These are phyloP conservation scores for Vanessa cardui DNA, from an alignment of 2,888 invertebrate genomes.

Conservation along the genomic window DNA sequence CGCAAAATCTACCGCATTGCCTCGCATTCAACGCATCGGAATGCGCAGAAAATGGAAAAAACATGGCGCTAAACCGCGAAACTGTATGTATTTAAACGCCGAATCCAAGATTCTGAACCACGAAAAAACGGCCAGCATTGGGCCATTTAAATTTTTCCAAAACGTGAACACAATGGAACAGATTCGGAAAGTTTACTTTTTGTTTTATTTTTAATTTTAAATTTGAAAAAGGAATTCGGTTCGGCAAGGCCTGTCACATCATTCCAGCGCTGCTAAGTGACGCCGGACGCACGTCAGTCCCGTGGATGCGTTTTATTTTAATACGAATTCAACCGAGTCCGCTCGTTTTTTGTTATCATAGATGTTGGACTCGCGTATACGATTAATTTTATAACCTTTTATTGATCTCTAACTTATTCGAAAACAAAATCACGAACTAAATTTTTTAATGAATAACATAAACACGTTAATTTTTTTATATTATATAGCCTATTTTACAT, in stretches of 20 bases:
- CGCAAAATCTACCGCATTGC: conserved; percentile 73
- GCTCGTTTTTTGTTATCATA: conserved; percentile 78
- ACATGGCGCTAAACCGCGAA: conserved; percentile 83
- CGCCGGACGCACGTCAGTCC: conserved; percentile 82
- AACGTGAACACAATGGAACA: conserved; percentile 83
- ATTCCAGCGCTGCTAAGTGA: conserved; percentile 82
- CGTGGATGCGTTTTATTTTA: conserved; percentile 77
- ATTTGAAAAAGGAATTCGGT: conserved; percentile 77
- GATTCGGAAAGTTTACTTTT: conserved; percentile 67
- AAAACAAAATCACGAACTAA: conserved; percentile 12
- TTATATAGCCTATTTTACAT: neutral
- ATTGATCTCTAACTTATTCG: conserved; percentile 38
- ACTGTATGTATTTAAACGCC: conserved; percentile 82
- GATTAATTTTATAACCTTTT: conserved; percentile 64
- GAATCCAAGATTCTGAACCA: conserved; percentile 72
- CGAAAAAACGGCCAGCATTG: conserved; percentile 73
- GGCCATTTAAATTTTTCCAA: conserved; percentile 81
- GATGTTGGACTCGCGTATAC: conserved; percentile 68
- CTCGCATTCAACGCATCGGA: conserved; percentile 70
- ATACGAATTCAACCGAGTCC: conserved; percentile 74
- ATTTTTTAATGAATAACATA: neutral
- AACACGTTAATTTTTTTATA: neutral
- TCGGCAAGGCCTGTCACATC: conserved; percentile 82
- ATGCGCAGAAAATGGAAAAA: conserved; percentile 81
- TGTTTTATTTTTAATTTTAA: conserved; percentile 74